These are phyloP conservation scores for Bemisia tabaci DNA, from an alignment of 1,140 invertebrate species.

Conservation along the genomic window DNA sequence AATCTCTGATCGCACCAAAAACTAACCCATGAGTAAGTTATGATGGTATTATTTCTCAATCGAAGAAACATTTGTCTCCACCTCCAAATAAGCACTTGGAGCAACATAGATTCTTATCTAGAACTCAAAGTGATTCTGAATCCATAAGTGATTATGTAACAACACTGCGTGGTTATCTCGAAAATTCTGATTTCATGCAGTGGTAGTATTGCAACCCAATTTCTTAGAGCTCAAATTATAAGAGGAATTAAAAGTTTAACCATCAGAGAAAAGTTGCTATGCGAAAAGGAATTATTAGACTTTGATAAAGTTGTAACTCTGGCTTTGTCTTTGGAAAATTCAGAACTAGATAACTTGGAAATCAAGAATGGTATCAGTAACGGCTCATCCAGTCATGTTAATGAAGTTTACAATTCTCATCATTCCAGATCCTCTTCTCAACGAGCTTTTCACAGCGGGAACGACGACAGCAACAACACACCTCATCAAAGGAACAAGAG, in stretches of 20 bases:
- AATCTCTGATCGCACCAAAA: too few species aligned
- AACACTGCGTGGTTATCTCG: background rate
- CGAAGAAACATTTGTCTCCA: conserved; percentile 1
- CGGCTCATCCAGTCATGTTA: too few species aligned
- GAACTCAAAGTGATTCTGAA: background rate
- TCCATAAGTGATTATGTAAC: conserved; percentile 1
- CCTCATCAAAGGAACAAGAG: too few species aligned
- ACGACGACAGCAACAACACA: too few species aligned
- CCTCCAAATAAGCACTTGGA: background rate
- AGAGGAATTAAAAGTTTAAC: conserved; percentile 20
- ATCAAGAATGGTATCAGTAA: too few species aligned
- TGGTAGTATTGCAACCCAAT: conserved; percentile 18
- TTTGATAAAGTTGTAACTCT: background rate
- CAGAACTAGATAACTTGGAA: background rate
- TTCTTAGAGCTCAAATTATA: conserved; percentile 24
- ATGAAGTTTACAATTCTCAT: too few species aligned
- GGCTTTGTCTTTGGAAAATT: background rate
- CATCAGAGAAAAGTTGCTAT: conserved; percentile 10
- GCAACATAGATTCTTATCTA: background rate
- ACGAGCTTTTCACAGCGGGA: too few species aligned
- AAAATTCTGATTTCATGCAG: conserved; percentile 15
- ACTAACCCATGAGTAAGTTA: too few species aligned
- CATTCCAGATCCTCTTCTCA: too few species aligned
- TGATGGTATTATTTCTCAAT: too few species aligned
- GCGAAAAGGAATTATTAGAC: background rate